A percentile compares a stretch with the other conserved stretches of the same genome.
These are phyloP conservation scores for Lymantria monacha DNA, from an alignment of 2,888 invertebrate genomes.

Conservation along the genomic window DNA sequence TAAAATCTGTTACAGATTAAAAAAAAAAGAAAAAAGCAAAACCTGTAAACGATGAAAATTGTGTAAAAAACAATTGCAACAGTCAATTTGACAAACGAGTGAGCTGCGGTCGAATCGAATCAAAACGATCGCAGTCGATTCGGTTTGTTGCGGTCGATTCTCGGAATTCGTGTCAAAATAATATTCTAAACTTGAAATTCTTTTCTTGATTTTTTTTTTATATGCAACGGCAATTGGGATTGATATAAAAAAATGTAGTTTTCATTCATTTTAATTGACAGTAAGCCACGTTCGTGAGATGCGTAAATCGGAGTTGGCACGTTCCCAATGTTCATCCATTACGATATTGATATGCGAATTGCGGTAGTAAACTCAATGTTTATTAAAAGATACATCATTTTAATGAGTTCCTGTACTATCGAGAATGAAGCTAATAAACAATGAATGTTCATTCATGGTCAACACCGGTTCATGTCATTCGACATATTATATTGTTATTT, in stretches of 20 bases:
- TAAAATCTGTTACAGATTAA: too few species aligned
- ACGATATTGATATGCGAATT: slow-evolving; percentile 22
- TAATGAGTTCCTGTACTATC: slow-evolving; percentile 14
- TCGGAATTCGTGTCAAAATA: slow-evolving; percentile 35
- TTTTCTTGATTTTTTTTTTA: slow-evolving; percentile 32
- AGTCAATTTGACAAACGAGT: slow-evolving; percentile 58
- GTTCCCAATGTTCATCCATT: slow-evolving; percentile 25
- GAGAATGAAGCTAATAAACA: slow-evolving; percentile 8
- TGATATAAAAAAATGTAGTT: slow-evolving; percentile 13
- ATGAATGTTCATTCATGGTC: not conserved
- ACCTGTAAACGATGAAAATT: slow-evolving; percentile 7
- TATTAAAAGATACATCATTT: slow-evolving; percentile 24
- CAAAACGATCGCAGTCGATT: slow-evolving; percentile 32
- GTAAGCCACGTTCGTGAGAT: slow-evolving; percentile 3
- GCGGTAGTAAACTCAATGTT: slow-evolving; percentile 28
- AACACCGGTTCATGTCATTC: not conserved
- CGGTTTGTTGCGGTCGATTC: slow-evolving; percentile 41
- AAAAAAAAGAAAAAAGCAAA: not conserved
- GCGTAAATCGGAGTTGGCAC: slow-evolving; percentile 28
- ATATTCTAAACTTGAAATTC: slow-evolving; percentile 36
- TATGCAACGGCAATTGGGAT: slow-evolving; percentile 19
- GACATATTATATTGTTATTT: not conserved
- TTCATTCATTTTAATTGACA: slow-evolving; percentile 25
- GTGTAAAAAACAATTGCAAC: slow-evolving; percentile 31
- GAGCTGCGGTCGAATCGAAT: slow-evolving; percentile 49